Conservation (phyloP, 2,797 vertebrate genomes). For the Onychomys arenicola region DNA sequence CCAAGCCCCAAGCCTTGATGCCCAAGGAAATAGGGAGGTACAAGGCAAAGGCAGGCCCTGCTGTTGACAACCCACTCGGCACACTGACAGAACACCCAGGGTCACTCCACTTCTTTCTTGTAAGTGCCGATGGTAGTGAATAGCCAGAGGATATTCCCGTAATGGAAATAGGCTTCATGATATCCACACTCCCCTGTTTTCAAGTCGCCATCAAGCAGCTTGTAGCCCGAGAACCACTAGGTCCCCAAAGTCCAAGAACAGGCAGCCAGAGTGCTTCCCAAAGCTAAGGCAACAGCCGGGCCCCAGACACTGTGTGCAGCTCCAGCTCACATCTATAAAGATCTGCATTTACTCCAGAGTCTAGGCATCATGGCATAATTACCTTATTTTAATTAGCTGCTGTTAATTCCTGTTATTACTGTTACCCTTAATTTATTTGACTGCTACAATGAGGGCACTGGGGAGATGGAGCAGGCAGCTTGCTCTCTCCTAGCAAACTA, state of each 20-base stretch:
- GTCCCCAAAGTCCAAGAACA: neutral
- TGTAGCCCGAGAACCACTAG: neutral
- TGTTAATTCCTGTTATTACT: constrained; percentile 78
- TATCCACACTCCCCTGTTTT: neutral
- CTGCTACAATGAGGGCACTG: constrained; percentile 56
- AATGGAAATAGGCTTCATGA: neutral
- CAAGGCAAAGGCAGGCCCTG: neutral
- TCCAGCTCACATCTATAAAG: constrained; percentile 21
- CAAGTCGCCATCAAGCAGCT: neutral
- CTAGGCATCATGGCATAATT: constrained; percentile 8
- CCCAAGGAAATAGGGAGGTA: too few species aligned
- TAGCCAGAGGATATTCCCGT: neutral
- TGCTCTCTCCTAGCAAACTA: constrained; percentile 22
- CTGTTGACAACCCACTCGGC: neutral
- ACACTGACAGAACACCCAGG: neutral
- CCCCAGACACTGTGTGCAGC: neutral
- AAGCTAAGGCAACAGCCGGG: neutral
- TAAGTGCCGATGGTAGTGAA: neutral
- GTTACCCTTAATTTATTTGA: constrained; percentile 75
- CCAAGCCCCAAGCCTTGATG: neutral
- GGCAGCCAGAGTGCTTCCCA: neutral
- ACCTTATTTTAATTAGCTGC: constrained; percentile 73
- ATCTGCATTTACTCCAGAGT: constrained; percentile 47
- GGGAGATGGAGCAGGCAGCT: constrained; percentile 43
- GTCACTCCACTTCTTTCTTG: neutral